Evolutionary conservation across 2,888 invertebrate genomes (phyloP), one percentile per base, ranked within the genome.

Genomic region (Stomorhina lunata): DNA sequence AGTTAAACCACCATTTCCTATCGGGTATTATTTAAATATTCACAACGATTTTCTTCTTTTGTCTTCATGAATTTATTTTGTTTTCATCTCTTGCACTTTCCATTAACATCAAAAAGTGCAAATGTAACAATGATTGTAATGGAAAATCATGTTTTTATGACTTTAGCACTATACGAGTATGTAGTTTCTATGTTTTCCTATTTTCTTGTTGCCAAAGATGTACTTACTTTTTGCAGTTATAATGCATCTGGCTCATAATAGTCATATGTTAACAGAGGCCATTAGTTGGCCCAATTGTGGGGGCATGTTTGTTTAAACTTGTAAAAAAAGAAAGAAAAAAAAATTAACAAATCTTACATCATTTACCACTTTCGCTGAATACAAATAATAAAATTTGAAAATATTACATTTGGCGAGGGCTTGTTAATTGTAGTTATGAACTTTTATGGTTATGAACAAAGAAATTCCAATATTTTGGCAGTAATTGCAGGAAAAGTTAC

Each of bases 271-370:
- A n/a, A n/a, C n/a, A 45, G 17, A 48, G 37, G 48, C 57, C 34
- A 45, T 75, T 65, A 45, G 65, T 53, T 68, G 71, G 29, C 40
- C 48, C 57, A 79, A 57, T 78, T 78, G 55, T 27, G 48, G 78
- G 57, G 55, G 78, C 48, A 72, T 48, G 55, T 57, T 79, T 65
- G 7, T n/a, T 48, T 65, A 57, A 71, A 48, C 68, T 59, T 68
- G 75, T 68, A 40, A 40, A 78, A 45, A 43, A n/a, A n/a, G n/a
- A n/a, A n/a, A n/a, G n/a, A n/a, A n/a, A n/a, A n/a, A n/a, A n/a
- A n/a, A n/a, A n/a, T n/a, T n/a, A 71, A 43, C 32, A 37, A 29
- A 29, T 65, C 63, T 79, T 79, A 65, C 78, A 71, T 78, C 63
- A 78, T 71, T 65, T 48, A 48, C 20, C 32, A 65, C 55, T 65